Evolutionary conservation across 2,797 vertebrate species (phyloP).

Genomic region (Acanthis flammea): DNA sequence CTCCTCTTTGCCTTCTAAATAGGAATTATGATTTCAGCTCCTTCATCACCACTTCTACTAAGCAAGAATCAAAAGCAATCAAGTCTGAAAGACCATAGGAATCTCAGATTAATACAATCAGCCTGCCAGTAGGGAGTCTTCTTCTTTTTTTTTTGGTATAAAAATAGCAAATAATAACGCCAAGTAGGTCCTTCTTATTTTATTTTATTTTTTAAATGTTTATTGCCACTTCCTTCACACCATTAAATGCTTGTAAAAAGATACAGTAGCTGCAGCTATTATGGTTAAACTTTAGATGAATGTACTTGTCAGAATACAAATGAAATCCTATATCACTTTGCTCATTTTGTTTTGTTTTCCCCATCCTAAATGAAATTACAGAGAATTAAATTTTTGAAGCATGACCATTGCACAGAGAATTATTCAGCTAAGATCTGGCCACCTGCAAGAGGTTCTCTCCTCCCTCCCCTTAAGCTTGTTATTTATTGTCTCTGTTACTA

Average conservation of each 20-base stretch:
- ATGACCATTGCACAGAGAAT: slow-evolving; percentile 53
- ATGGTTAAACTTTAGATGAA: slow-evolving; percentile 58
- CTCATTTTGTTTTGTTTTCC: slow-evolving; percentile 43
- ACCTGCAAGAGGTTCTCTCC: slow-evolving; percentile 62
- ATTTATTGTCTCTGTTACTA: slow-evolving; percentile 73
- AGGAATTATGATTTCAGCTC: slow-evolving; percentile 56
- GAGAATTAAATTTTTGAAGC: slow-evolving; percentile 73
- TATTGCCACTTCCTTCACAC: slow-evolving; percentile 22
- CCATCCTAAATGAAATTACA: slow-evolving; percentile 70
- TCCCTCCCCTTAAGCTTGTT: slow-evolving; percentile 67
- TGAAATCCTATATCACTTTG: slow-evolving; percentile 59
- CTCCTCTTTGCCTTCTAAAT: slow-evolving; percentile 28
- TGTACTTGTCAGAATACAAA: slow-evolving; percentile 63
- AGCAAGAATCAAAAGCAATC: slow-evolving; percentile 65
- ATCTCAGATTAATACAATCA: slow-evolving; percentile 69
- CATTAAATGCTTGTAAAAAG: slow-evolving; percentile 42
- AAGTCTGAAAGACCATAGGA: slow-evolving; percentile 49
- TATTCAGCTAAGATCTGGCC: slow-evolving; percentile 44
- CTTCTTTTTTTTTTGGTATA: not conserved
- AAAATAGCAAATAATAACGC: slow-evolving; percentile 31
- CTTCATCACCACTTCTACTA: slow-evolving; percentile 58
- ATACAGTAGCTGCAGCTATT: slow-evolving; percentile 25
- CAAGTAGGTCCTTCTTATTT: not conserved
- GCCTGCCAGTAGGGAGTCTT: slow-evolving; percentile 3
- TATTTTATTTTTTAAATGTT: not conserved